Evolutionary conservation across 2,113 vertebrate species (phyloP).

Genomic region (Clinocottus analis): DNA sequence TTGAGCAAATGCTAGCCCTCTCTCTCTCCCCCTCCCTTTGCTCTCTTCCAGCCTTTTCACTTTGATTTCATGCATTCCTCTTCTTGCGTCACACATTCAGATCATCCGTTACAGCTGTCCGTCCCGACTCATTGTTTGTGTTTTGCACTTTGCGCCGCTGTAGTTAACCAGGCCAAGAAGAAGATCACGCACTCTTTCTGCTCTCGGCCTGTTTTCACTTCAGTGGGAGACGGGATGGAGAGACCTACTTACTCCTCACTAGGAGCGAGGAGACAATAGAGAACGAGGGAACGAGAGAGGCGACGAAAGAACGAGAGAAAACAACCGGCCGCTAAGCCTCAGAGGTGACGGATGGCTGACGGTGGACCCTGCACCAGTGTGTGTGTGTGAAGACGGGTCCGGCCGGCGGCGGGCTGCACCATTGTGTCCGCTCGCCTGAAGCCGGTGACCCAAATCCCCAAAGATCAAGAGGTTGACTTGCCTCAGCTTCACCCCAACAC

Average conservation of each 20-base stretch:
- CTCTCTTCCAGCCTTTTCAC: slow-evolving; percentile 16
- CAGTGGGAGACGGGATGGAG: neutral
- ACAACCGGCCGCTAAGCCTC: slow-evolving; percentile 1
- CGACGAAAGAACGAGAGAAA: slow-evolving; percentile 27
- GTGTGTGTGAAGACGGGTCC: slow-evolving; percentile 51
- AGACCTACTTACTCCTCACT: slow-evolving; percentile 20
- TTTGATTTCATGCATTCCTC: slow-evolving; percentile 64
- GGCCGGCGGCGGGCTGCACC: slow-evolving; percentile 2
- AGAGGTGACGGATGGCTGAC: slow-evolving; percentile 18
- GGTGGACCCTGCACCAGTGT: neutral
- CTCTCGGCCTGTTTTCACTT: slow-evolving; percentile 45
- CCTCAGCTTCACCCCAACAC: slow-evolving; percentile 71
- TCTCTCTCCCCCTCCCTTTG: neutral
- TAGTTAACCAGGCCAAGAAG: slow-evolving; percentile 91
- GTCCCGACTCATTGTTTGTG: slow-evolving; percentile 91
- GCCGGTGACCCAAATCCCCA: slow-evolving; percentile 65
- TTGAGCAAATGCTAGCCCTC: slow-evolving; percentile 80
- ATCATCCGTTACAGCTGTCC: slow-evolving; percentile 92
- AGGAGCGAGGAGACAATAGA: slow-evolving; percentile 24
- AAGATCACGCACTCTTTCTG: slow-evolving; percentile 73
- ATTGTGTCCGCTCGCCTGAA: slow-evolving; percentile 37
- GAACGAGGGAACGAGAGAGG: slow-evolving; percentile 12
- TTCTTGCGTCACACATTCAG: slow-evolving; percentile 77
- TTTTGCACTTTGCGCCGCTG: slow-evolving; percentile 91
- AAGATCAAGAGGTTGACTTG: slow-evolving; percentile 76